Evolutionary conservation across 2,888 invertebrate species (phyloP).

Genomic region (Tholera decimalis): DNA sequence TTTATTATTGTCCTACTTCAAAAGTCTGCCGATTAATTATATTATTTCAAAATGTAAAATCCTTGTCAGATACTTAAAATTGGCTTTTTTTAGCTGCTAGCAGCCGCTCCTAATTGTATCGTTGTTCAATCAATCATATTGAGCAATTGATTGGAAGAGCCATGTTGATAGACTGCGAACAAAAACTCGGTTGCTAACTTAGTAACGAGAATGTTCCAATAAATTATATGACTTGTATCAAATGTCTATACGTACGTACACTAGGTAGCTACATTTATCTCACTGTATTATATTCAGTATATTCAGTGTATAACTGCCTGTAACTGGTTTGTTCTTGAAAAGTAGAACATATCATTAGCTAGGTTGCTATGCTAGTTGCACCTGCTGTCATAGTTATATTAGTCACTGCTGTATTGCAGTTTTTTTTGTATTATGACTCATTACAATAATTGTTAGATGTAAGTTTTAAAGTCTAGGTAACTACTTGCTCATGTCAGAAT

Average conservation of each 20-base stretch:
- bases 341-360: slow-evolving; percentile 14
- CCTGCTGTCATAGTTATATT: neutral
- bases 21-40: slow-evolving; percentile 23
- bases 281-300: neutral
- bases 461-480: neutral
- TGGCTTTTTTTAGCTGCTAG: slow-evolving; percentile 40
- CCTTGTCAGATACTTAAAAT: slow-evolving; percentile 20
- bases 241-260: slow-evolving; percentile 1
- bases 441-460: neutral
- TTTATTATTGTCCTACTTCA: neutral
- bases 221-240: slow-evolving; percentile 35
- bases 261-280: neutral
- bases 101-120: slow-evolving; percentile 43
- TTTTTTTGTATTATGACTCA: slow-evolving; percentile 11
- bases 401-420: neutral
- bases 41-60: slow-evolving; percentile 34
- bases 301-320: neutral
- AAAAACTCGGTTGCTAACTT: slow-evolving; percentile 42
- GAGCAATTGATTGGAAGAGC: slow-evolving; percentile 51
- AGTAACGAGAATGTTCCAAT: slow-evolving; percentile 18
- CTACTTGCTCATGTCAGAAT: neutral
- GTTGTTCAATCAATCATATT: slow-evolving; percentile 57
- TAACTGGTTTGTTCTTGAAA: slow-evolving; percentile 30
- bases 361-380: neutral
- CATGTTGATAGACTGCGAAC: slow-evolving; percentile 37